Evolutionary conservation across 2,113 vertebrate species (phyloP).

Genomic region (Ailuropoda melanoleuca): DNA sequence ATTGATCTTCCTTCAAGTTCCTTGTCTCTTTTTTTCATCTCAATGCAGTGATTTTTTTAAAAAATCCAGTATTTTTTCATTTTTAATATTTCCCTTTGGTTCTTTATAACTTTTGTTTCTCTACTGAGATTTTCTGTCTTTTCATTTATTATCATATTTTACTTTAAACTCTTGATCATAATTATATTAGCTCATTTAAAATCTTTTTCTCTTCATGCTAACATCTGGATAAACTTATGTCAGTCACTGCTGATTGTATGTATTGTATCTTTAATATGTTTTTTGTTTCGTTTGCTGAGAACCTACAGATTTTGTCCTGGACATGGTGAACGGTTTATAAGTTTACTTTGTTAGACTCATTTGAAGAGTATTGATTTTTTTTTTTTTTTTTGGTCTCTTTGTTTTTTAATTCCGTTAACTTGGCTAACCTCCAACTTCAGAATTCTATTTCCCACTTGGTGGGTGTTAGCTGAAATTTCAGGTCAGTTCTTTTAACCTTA

Average conservation of each 20-base stretch:
- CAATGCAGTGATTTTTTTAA: neutral
- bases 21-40: neutral
- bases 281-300: slow-evolving; percentile 10
- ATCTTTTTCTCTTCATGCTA: neutral
- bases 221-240: neutral
- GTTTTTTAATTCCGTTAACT: slow-evolving; percentile 7
- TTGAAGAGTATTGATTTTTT: neutral
- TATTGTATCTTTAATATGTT: neutral
- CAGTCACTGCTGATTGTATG: neutral
- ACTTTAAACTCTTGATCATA: neutral
- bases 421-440: neutral
- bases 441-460: neutral
- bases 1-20: neutral
- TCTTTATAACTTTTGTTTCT: slow-evolving; percentile 32
- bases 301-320: neutral
- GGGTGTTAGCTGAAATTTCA: slow-evolving; percentile 24
- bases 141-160: slow-evolving; percentile 35
- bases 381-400: neutral
- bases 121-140: neutral
- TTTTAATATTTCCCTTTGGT: neutral
- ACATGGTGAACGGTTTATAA: neutral
- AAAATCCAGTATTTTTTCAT: neutral
- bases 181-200: slow-evolving; percentile 35
- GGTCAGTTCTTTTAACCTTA: slow-evolving; percentile 8
- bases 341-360: neutral